Evolutionary conservation across 2,888 invertebrate species (phyloP).

Genomic region (Idaea biselata): DNA sequence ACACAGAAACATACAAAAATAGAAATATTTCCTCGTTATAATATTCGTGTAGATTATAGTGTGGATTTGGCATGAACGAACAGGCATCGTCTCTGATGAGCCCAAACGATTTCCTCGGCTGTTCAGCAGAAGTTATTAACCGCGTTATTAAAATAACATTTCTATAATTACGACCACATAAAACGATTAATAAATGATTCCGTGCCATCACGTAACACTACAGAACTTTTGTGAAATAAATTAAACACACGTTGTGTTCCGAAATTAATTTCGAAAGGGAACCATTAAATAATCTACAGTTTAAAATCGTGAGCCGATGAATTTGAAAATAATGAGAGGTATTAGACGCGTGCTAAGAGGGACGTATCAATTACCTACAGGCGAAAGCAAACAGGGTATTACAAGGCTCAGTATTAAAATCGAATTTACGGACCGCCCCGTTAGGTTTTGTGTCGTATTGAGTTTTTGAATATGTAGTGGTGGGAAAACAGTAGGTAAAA

Average conservation of each 20-base stretch:
- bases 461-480: conserved; percentile 39
- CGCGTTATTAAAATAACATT: not conserved
- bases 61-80: too few relatives aligned
- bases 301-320: conserved; percentile 65
- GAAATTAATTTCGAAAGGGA: conserved; percentile 39
- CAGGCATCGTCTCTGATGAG: not conserved
- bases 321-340: conserved; percentile 78
- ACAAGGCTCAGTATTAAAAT: conserved; percentile 76
- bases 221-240: conserved; percentile 10
- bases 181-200: not conserved
- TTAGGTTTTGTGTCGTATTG: conserved; percentile 17
- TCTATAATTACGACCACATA: not conserved
- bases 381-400: conserved; percentile 70
- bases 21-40: too few relatives aligned
- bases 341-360: conserved; percentile 70
- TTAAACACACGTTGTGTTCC: conserved; percentile 36
- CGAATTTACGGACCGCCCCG: conserved; percentile 69
- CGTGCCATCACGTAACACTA: conserved; percentile 1
- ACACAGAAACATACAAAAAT: too few relatives aligned
- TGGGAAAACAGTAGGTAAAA: conserved; percentile 23
- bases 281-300: conserved; percentile 63
- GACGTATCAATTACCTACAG: conserved; percentile 77
- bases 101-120: not conserved
- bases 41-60: too few relatives aligned
- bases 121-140: conserved; percentile 3